Percentiles rank a stretch among this genome's conserved stretches.
Conservation (phyloP, 2,113 vertebrate genomes). For the Opisthocomus hoazin region DNA sequence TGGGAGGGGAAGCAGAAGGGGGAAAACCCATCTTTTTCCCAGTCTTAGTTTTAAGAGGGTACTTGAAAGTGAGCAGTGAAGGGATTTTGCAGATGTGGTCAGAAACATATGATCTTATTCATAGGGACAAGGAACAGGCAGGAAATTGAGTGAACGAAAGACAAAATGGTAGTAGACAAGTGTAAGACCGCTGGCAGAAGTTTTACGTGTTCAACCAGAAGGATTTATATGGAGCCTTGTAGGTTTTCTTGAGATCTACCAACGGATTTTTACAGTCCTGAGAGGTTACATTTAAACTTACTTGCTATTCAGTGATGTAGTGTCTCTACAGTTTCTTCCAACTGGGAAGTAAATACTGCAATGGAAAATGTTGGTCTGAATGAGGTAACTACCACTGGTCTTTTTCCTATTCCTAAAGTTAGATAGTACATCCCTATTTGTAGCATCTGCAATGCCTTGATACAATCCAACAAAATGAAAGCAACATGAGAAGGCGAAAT, state of each 20-base stretch:
- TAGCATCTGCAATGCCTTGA: neutral
- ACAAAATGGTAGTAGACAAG: neutral
- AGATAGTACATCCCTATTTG: neutral
- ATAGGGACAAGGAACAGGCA: neutral
- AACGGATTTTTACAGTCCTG: neutral
- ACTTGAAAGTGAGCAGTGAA: neutral
- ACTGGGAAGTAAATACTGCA: neutral
- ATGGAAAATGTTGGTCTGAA: neutral
- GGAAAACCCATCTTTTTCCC: neutral
- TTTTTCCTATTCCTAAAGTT: neutral
- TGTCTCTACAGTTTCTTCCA: neutral
- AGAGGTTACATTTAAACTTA: neutral
- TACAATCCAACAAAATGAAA: conserved; percentile 13
- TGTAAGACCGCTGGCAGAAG: neutral
- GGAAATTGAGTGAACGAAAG: neutral
- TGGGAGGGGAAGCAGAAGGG: neutral
- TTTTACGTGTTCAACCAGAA: neutral
- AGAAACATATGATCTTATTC: neutral
- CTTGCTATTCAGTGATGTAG: neutral
- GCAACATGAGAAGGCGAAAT: conserved; percentile 1
- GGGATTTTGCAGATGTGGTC: neutral
- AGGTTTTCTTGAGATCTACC: neutral
- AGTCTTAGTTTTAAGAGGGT: neutral
- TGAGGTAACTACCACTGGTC: neutral
- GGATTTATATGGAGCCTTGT: neutral